phyloP scores from a whole-genome alignment of 2,888 invertebrate genomes.

The Aphrophora alni region DNA sequence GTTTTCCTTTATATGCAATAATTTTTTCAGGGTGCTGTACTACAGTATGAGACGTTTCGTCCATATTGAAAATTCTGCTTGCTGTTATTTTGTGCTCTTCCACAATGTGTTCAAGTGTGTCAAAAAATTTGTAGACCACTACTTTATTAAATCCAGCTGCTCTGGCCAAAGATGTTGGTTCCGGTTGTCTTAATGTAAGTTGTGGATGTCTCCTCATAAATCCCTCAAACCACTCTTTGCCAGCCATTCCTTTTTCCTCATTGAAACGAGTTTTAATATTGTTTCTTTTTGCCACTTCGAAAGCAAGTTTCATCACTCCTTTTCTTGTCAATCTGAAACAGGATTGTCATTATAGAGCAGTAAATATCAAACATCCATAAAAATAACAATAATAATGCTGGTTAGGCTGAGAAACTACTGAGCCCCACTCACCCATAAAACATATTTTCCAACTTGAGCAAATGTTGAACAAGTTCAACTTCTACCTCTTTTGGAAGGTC shows the following conservation, averaged over 20 bases:
- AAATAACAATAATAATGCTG: no score
- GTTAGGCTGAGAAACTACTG: no score
- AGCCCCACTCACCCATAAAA: no score
- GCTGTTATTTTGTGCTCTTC: neutral
- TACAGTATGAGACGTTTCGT: neutral
- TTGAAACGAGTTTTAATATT: neutral
- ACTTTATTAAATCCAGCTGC: neutral
- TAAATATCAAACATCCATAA: no score
- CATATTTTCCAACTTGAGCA: no score
- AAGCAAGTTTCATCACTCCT: neutral
- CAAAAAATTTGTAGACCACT: neutral
- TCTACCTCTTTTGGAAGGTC: no score
- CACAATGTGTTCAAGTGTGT: neutral
- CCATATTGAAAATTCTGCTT: neutral
- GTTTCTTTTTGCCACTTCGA: neutral
- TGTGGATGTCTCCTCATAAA: neutral
- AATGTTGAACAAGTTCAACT: no score
- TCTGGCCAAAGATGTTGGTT: neutral
- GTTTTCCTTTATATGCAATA: neutral
- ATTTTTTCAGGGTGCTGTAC: neutral
- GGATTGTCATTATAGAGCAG: no score
- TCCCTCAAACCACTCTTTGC: neutral
- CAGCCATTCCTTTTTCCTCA: neutral
- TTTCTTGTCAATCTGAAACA: no score
- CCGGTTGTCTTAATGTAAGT: neutral